Evolutionary conservation across 2,888 invertebrate species (phyloP).

Genomic region (Poecilus cupreus): DNA sequence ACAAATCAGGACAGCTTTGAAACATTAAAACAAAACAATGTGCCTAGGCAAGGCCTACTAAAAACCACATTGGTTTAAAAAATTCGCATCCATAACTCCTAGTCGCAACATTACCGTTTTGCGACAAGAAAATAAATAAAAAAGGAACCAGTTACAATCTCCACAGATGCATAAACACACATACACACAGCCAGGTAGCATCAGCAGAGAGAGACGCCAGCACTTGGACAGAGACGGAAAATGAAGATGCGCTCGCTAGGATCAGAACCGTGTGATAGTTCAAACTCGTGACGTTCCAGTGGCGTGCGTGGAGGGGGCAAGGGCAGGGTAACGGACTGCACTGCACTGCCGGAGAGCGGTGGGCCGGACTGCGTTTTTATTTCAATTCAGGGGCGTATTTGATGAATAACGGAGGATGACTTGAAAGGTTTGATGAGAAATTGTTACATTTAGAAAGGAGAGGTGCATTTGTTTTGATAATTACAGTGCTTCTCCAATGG

Average conservation of each 20-base stretch:
- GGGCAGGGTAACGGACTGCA: conserved; percentile 18
- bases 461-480: conserved; percentile 26
- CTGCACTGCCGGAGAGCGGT: conserved; percentile 4
- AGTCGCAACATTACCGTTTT: conserved; percentile 14
- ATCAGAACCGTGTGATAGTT: conserved; percentile 77
- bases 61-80: conserved; percentile 20
- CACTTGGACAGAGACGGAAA: conserved; percentile 60
- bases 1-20: background rate
- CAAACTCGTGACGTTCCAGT: conserved; percentile 74
- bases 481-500: background rate
- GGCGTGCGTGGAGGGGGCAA: conserved; percentile 35
- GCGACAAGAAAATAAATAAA: background rate
- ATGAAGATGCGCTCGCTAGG: conserved; percentile 62
- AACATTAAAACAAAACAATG: conserved; percentile 15
- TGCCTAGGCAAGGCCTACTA: conserved; percentile 17
- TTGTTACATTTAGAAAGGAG: background rate
- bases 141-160: background rate
- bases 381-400: conserved; percentile 23
- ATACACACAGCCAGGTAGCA: background rate
- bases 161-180: too few relatives aligned
- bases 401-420: conserved; percentile 9
- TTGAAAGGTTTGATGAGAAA: conserved; percentile 14
- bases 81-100: conserved; percentile 8
- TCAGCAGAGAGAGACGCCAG: conserved; percentile 28
- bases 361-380: conserved; percentile 31